A percentile compares a stretch with the other conserved stretches of the same genome.
phyloP scores from a whole-genome alignment of 2,797 vertebrate species.

The Austrolebias charrua region DNA sequence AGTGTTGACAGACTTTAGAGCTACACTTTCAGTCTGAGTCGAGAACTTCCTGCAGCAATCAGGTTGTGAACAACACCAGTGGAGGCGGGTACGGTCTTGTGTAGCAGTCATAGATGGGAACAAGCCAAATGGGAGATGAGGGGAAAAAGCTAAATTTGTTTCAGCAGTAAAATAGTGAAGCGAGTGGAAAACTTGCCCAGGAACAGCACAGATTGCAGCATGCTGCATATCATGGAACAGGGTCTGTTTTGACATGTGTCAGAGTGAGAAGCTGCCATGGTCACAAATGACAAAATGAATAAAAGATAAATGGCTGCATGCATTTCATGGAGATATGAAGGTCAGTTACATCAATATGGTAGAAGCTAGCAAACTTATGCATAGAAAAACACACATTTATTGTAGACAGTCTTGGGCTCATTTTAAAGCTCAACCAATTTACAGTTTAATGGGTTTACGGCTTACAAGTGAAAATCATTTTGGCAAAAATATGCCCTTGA shows the following conservation, averaged over 20 bases:
- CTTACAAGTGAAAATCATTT: too few species aligned
- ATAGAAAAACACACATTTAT: not conserved
- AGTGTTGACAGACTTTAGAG: slow-evolving; percentile 49
- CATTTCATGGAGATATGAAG: slow-evolving; percentile 69
- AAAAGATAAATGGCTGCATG: slow-evolving; percentile 77
- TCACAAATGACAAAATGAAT: slow-evolving; percentile 79
- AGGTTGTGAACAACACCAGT: slow-evolving; percentile 33
- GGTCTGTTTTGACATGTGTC: slow-evolving; percentile 65
- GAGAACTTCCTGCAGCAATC: slow-evolving; percentile 30
- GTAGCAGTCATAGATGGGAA: slow-evolving; percentile 8
- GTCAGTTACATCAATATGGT: slow-evolving; percentile 61
- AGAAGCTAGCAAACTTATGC: slow-evolving; percentile 1
- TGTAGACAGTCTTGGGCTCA: too few species aligned
- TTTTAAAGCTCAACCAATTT: not conserved
- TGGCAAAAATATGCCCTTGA: too few species aligned
- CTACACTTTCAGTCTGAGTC: slow-evolving; percentile 19
- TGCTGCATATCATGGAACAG: slow-evolving; percentile 43
- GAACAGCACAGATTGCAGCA: slow-evolving; percentile 19
- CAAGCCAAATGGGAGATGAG: slow-evolving; percentile 18
- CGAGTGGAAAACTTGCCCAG: slow-evolving; percentile 11
- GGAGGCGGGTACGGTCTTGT: slow-evolving; percentile 3
- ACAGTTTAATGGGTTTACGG: not conserved
- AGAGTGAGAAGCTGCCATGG: slow-evolving; percentile 54
- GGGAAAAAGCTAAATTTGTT: slow-evolving; percentile 7
- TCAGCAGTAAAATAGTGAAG: slow-evolving; percentile 20